These are phyloP conservation scores for Circaetus cinerascens DNA, from an alignment of 2,113 vertebrate genomes.

Conservation along the genomic window DNA sequence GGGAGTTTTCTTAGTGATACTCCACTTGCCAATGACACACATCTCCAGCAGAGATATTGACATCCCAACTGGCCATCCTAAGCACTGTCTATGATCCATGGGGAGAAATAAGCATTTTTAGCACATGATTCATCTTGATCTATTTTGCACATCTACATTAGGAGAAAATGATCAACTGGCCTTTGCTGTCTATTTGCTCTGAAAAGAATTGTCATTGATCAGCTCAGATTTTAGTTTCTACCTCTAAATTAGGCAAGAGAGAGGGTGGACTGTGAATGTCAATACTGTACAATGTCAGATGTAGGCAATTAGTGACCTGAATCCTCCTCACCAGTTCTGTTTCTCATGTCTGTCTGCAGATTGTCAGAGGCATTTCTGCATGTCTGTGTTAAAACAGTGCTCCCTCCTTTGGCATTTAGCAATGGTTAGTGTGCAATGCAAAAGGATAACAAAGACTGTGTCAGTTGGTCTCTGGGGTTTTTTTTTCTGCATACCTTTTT, in stretches of 20 bases:
- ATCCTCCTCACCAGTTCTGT: background rate
- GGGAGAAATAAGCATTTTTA: background rate
- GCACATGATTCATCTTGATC: background rate
- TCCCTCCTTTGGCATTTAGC: background rate
- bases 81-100: background rate
- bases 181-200: background rate
- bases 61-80: background rate
- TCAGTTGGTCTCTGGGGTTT: fast-evolving
- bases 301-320: background rate
- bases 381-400: background rate
- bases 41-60: background rate
- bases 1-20: background rate
- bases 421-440: background rate
- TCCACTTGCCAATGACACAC: background rate
- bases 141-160: background rate
- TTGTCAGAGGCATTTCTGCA: background rate
- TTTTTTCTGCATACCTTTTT: slow-evolving; percentile 54
- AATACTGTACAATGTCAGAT: background rate
- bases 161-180: background rate
- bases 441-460: fast-evolving
- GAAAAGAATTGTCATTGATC: background rate
- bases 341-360: background rate
- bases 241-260: background rate
- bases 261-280: background rate
- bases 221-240: background rate